These are phyloP conservation scores for Polydesmus complanatus DNA, from an alignment of 2,888 invertebrate species.

Conservation along the genomic window DNA sequence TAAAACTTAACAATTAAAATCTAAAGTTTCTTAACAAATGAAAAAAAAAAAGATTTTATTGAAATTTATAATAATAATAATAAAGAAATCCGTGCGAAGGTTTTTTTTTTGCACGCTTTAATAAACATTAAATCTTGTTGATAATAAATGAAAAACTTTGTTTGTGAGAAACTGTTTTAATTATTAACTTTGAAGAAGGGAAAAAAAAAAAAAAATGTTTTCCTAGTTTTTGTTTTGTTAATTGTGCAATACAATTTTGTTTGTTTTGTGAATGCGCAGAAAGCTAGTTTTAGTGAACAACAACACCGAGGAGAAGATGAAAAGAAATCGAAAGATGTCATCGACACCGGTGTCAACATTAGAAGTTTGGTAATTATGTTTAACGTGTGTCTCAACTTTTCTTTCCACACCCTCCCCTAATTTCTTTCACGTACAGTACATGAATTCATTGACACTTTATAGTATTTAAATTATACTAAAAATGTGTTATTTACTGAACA, in stretches of 20 bases:
- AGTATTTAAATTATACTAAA: no score
- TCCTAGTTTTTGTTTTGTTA: no score
- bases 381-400: neutral
- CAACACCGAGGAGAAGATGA: conserved; percentile 3
- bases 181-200: no score
- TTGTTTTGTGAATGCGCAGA: conserved; percentile 10
- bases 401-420: no score
- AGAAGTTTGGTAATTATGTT: conserved; percentile 17
- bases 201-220: no score
- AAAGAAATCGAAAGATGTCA: conserved; percentile 13
- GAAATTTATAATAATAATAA: neutral
- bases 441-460: no score
- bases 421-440: no score
- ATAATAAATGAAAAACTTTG: neutral
- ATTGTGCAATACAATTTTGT: no score
- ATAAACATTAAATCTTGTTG: neutral
- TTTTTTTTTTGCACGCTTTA: neutral
- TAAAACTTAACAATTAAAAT: no score
- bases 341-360: conserved; percentile 18
- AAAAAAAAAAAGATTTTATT: neutral
- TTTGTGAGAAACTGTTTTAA: neutral
- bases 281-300: conserved; percentile 12
- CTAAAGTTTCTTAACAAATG: no score
- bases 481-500: no score
- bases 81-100: neutral